A percentile compares a stretch with the other conserved stretches of the same genome.
phyloP scores from a whole-genome alignment of 2,888 invertebrate species.

The Synanthedon tipuliformis region DNA sequence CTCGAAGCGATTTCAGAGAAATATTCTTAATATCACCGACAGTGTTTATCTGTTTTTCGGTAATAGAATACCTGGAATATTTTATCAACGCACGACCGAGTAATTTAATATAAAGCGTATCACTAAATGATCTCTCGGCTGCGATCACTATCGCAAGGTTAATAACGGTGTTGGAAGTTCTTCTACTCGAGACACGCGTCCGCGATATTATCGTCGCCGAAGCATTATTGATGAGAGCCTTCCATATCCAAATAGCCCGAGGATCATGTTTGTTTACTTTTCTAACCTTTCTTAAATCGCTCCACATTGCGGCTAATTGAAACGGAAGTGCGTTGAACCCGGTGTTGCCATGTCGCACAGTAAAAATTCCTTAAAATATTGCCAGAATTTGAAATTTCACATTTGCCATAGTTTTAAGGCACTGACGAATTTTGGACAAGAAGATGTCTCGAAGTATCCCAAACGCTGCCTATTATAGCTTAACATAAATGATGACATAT shows the following conservation, averaged over 20 bases:
- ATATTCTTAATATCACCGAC: slow-evolving; percentile 46
- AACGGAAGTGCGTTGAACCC: slow-evolving; percentile 22
- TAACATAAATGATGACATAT: no score
- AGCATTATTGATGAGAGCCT: slow-evolving; percentile 64
- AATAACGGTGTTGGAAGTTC: slow-evolving; percentile 67
- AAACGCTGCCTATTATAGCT: no score
- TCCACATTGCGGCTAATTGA: slow-evolving; percentile 54
- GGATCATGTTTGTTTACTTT: slow-evolving; percentile 65
- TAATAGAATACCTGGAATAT: slow-evolving; percentile 67
- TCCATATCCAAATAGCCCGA: slow-evolving; percentile 63
- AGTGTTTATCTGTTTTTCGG: slow-evolving; percentile 61
- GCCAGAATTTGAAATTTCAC: no score
- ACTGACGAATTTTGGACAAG: no score
- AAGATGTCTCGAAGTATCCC: no score
- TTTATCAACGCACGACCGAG: slow-evolving; percentile 69
- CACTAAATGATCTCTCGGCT: slow-evolving; percentile 64
- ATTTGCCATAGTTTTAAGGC: no score
- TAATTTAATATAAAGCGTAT: slow-evolving; percentile 71
- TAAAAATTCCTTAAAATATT: no score
- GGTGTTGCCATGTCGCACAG: no score
- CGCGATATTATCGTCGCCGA: slow-evolving; percentile 59
- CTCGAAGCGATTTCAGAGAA: slow-evolving; percentile 18
- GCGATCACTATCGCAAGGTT: slow-evolving; percentile 61
- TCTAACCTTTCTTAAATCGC: slow-evolving; percentile 47
- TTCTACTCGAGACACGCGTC: slow-evolving; percentile 60